Conservation (phyloP, 1,140 invertebrate genomes). For the Ruditapes philippinarum region DNA sequence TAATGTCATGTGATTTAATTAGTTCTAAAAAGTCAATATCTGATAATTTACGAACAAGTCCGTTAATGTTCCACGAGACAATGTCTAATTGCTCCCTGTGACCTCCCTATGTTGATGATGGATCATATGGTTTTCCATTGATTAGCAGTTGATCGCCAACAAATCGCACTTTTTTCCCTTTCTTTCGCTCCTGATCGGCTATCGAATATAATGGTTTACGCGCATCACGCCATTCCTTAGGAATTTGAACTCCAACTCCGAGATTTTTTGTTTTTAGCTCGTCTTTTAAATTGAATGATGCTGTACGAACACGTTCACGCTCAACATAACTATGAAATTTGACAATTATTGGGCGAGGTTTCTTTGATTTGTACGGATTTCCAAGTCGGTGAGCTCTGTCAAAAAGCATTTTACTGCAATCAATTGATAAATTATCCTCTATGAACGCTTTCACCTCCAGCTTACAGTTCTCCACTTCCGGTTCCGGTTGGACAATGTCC, state of each 20-base stretch:
- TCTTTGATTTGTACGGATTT: background rate
- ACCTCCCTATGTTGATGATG: background rate
- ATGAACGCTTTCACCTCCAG: background rate
- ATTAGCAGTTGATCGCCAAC: background rate
- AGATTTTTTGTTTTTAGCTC: background rate
- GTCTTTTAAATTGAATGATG: background rate
- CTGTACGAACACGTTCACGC: background rate
- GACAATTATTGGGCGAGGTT: background rate
- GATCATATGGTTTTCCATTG: background rate
- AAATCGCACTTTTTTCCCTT: background rate
- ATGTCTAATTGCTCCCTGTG: background rate
- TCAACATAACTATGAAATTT: conserved; percentile 9
- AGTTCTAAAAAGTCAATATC: conserved; percentile 30
- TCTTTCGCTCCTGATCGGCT: background rate
- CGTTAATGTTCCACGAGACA: conserved; percentile 34
- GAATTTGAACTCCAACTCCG: background rate
- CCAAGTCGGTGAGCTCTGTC: background rate
- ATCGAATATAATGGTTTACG: background rate
- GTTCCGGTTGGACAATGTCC: no score
- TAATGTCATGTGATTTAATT: background rate
- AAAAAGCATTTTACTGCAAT: background rate
- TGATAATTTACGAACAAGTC: background rate
- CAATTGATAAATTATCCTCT: background rate
- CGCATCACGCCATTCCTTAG: background rate
- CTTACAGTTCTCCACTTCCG: conserved; percentile 10